Conservation (phyloP, 2,888 invertebrate species). For the Cantharis lateralis region DNA sequence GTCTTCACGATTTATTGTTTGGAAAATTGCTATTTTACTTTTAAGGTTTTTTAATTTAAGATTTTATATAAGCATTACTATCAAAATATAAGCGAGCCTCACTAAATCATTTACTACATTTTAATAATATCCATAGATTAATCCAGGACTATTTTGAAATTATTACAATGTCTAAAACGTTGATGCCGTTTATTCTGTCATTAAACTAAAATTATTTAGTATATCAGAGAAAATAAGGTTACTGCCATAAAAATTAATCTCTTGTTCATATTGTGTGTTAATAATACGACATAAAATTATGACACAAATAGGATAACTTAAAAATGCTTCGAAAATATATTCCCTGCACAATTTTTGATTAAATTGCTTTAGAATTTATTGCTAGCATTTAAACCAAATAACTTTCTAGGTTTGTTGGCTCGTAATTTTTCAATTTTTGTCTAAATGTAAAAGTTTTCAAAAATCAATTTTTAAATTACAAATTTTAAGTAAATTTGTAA, state of each 20-base stretch:
- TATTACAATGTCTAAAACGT: background rate
- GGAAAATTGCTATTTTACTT: conserved; percentile 32
- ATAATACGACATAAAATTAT: conserved; percentile 20
- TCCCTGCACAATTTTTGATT: conserved; percentile 27
- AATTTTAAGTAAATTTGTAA: background rate
- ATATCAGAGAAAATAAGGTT: background rate
- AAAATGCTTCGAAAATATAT: conserved; percentile 17
- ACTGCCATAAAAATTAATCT: conserved; percentile 11
- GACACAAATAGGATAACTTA: conserved; percentile 21
- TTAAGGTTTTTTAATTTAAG: conserved; percentile 26
- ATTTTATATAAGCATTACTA: conserved; percentile 10
- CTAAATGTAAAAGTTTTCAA: background rate
- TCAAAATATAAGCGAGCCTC: background rate
- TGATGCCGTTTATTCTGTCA: background rate
- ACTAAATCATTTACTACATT: background rate
- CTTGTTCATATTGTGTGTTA: conserved; percentile 20
- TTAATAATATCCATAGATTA: background rate
- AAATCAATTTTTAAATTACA: background rate
- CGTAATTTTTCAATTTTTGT: conserved; percentile 22
- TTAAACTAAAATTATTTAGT: background rate
- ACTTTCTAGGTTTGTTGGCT: conserved; percentile 19
- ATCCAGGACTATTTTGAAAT: background rate
- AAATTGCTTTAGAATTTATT: conserved; percentile 28
- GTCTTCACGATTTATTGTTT: conserved; percentile 32
- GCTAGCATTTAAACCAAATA: conserved; percentile 21